A percentile compares a stretch with the other conserved stretches of the same genome.
Conservation (phyloP, 2,113 vertebrate species). For the Pipa parva region DNA sequence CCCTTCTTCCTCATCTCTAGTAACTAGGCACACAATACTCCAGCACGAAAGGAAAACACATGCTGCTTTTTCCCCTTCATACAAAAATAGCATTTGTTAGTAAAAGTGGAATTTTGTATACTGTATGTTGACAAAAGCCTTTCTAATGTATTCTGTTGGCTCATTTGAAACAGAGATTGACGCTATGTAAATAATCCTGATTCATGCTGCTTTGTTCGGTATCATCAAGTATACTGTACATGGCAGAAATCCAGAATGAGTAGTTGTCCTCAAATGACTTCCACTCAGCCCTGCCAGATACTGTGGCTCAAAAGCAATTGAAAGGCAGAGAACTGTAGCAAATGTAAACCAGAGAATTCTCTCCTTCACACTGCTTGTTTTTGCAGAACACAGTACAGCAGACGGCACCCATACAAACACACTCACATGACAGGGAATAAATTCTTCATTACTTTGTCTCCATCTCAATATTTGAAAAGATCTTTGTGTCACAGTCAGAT, state of each 20-base stretch:
- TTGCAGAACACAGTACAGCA: constrained; percentile 54
- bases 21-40: constrained; percentile 48
- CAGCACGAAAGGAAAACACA: constrained; percentile 37
- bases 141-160: constrained; percentile 53
- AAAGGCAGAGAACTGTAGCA: constrained; percentile 75
- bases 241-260: constrained; percentile 72
- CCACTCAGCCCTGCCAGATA: constrained; percentile 66
- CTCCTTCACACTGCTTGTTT: constrained; percentile 56
- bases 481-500: no score
- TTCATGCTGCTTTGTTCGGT: constrained; percentile 64
- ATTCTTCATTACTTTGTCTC: no score
- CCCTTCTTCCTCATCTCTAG: constrained; percentile 46
- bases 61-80: constrained; percentile 42
- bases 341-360: constrained; percentile 71
- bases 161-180: constrained; percentile 58
- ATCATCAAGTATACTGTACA: constrained; percentile 70
- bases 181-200: constrained; percentile 66
- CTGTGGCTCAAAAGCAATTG: constrained; percentile 74
- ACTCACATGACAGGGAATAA: no score
- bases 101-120: constrained; percentile 55
- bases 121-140: constrained; percentile 48
- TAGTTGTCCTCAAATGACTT: constrained; percentile 77
- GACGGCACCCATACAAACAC: no score
- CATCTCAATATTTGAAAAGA: no score
- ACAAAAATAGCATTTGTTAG: constrained; percentile 48